Conservation (phyloP, 2,113 vertebrate genomes). For the Xyliphius kryptos region DNA sequence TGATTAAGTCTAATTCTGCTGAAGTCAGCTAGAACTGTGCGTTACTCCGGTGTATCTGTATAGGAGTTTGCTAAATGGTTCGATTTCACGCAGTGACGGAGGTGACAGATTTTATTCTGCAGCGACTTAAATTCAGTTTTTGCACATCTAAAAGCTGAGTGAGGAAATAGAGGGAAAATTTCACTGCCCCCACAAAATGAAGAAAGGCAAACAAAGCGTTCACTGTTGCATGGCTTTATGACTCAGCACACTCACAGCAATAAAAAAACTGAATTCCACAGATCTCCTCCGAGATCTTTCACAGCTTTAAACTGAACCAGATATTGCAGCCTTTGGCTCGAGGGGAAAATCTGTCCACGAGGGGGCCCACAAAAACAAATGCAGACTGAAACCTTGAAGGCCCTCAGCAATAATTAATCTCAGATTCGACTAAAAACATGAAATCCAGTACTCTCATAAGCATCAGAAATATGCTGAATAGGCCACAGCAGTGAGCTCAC, state of each 20-base stretch:
- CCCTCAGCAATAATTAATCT: constrained; percentile 15
- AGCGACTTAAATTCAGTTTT: neutral
- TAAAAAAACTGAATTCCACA: constrained; percentile 22
- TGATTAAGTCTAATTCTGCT: constrained; percentile 6
- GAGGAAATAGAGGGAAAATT: neutral
- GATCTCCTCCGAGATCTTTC: constrained; percentile 20
- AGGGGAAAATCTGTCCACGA: constrained; percentile 32
- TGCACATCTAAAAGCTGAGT: neutral
- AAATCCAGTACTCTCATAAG: constrained; percentile 3
- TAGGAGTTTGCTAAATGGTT: too few species aligned
- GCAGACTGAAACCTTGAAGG: constrained; percentile 13
- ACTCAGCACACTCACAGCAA: constrained; percentile 30
- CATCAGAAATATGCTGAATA: constrained; percentile 19
- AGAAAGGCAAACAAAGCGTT: constrained; percentile 23
- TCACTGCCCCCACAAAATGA: constrained; percentile 2
- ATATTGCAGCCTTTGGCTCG: constrained; percentile 25
- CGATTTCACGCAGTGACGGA: too few species aligned
- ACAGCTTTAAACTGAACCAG: constrained; percentile 31
- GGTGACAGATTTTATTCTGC: too few species aligned
- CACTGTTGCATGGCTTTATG: constrained; percentile 22
- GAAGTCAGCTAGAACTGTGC: neutral
- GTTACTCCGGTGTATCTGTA: neutral
- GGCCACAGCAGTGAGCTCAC: constrained; percentile 55
- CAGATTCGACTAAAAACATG: constrained; percentile 26
- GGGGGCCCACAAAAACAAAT: constrained; percentile 25